Percentiles rank a stretch among this genome's conserved stretches.
These are phyloP conservation scores for Cladorhizidae sp. DNA, from an alignment of 37 sponge, comb jelly and placozoan genomes.

Conservation along the genomic window DNA sequence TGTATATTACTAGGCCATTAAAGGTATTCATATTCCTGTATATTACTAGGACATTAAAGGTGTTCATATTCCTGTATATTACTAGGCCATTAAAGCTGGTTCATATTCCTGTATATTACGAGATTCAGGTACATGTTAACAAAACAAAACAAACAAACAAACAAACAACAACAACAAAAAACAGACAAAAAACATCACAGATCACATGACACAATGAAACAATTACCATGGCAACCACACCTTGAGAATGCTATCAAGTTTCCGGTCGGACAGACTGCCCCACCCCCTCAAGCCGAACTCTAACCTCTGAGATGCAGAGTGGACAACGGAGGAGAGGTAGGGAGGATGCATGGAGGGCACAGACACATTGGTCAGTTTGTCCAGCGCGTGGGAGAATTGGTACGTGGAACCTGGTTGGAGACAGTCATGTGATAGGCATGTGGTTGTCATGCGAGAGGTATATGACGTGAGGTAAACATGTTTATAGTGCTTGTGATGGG, in stretches of 20 bases:
- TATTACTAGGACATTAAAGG: no score
- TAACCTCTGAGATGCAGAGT: slow-evolving; percentile 42
- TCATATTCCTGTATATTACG: no score
- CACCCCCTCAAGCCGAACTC: slow-evolving; percentile 37
- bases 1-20: no score
- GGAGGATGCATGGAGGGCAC: slow-evolving; percentile 8
- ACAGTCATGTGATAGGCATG: background rate
- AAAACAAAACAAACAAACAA: no score
- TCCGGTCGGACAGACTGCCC: slow-evolving; percentile 8
- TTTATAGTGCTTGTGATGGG: no score
- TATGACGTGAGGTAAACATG: no score
- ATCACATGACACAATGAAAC: background rate
- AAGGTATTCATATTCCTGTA: no score
- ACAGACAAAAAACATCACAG: background rate
- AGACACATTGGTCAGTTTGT: slow-evolving; percentile 34
- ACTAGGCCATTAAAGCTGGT: no score
- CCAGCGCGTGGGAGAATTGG: slow-evolving; percentile 49
- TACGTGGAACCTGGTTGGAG: background rate
- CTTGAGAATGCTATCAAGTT: slow-evolving; percentile 35
- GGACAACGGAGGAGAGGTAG: slow-evolving; percentile 45
- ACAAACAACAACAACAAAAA: no score
- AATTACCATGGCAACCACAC: slow-evolving; percentile 14
- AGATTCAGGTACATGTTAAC: no score
- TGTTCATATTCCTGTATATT: no score
- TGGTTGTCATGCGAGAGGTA: no score